A percentile compares a stretch with the other conserved stretches of the same genome.
Evolutionary conservation across 2,888 invertebrate genomes (phyloP).

Genomic region (Monopis laevigella): DNA sequence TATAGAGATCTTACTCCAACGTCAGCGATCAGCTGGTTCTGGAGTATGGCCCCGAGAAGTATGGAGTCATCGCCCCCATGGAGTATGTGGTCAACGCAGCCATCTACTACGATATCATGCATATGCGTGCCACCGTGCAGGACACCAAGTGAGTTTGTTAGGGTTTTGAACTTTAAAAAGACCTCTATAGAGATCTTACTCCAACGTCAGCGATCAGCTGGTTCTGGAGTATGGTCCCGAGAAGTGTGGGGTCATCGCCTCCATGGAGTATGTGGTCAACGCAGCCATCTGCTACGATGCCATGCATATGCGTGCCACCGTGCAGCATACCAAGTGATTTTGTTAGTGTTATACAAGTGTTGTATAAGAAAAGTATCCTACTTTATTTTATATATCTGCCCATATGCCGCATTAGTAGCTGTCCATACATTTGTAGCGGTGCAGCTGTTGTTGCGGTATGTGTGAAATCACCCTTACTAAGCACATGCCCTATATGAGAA

Average conservation of each 20-base stretch:
- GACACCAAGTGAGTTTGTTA: conserved; percentile 56
- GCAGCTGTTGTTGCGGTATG: too few species aligned
- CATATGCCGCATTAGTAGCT: too few species aligned
- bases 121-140: conserved; percentile 73
- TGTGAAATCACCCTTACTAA: too few species aligned
- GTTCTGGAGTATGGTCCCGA: conserved; percentile 95
- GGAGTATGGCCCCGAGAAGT: conserved; percentile 93
- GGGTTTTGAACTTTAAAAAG: too few species aligned
- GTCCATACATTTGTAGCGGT: too few species aligned
- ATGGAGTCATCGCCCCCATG: conserved; percentile 97
- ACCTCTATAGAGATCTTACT: too few species aligned
- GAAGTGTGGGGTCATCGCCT: conserved; percentile 95
- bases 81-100: conserved; percentile 97
- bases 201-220: conserved; percentile 96
- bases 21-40: conserved; percentile 97
- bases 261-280: conserved; percentile 97
- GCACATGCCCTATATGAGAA: too few species aligned
- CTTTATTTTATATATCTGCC: too few species aligned
- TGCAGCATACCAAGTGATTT: conserved; percentile 53
- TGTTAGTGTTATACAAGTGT: too few species aligned
- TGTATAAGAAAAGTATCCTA: too few species aligned
- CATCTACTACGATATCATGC: conserved; percentile 97
- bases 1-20: too few species aligned
- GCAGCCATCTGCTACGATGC: conserved; percentile 98
- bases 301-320: conserved; percentile 81